A percentile compares a stretch with the other conserved stretches of the same genome.
phyloP scores from a whole-genome alignment of 2,797 vertebrate genomes.

The Mergus octosetaceus region DNA sequence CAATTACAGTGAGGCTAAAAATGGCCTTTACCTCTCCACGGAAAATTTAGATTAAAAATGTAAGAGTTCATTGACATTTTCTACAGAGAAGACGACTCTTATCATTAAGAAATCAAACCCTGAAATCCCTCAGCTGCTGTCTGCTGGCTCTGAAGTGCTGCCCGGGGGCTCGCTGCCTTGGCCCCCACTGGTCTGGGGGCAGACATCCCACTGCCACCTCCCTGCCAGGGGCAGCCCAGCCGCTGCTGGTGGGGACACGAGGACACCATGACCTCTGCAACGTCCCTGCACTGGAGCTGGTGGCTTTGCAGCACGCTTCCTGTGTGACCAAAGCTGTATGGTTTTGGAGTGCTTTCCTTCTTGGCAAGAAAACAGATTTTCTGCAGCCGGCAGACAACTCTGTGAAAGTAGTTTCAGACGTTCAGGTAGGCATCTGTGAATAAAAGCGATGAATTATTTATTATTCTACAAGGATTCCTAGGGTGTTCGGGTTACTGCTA shows the following conservation, averaged over 20 bases:
- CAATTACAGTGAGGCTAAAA: constrained; percentile 33
- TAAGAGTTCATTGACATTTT: constrained; percentile 29
- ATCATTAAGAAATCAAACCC: not conserved
- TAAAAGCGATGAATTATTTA: not conserved
- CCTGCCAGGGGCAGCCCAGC: not conserved
- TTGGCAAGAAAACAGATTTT: not conserved
- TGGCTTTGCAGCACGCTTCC: not conserved
- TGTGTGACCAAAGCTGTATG: not conserved
- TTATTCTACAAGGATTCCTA: not conserved
- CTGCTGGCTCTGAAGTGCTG: not conserved
- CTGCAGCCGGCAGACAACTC: not conserved
- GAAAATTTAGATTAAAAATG: constrained; percentile 41
- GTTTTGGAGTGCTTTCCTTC: not conserved
- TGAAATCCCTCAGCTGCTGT: not conserved
- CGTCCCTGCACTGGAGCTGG: not conserved
- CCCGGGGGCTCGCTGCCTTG: not conserved
- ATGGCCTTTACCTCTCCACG: not conserved
- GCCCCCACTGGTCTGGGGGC: not conserved
- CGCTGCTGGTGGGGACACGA: not conserved
- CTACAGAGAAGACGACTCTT: not conserved
- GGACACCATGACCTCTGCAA: not conserved
- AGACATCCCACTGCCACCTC: not conserved
- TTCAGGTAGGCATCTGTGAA: not conserved
- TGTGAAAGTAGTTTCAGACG: not conserved
- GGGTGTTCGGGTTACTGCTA: not conserved